A percentile compares a stretch with the other conserved stretches of the same genome.
Conservation (phyloP, 2,797 vertebrate species). For the Enteromius trimaculatus region DNA sequence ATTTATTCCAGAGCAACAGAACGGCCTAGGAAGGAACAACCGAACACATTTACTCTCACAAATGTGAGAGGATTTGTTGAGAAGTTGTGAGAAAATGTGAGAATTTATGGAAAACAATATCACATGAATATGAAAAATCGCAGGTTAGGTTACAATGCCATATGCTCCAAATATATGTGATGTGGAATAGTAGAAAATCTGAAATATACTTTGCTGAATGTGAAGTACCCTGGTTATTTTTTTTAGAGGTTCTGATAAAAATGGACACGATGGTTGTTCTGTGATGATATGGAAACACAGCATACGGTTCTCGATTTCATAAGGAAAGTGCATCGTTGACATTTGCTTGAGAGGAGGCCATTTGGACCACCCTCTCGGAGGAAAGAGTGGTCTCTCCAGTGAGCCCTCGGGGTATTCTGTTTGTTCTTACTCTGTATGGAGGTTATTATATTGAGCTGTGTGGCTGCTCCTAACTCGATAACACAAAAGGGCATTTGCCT, state of each 20-base stretch:
- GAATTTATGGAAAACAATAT: conserved; percentile 28
- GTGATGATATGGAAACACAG: not conserved
- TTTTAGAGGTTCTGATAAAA: not conserved
- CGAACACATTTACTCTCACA: conserved; percentile 22
- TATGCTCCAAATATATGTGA: not conserved
- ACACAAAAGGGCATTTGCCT: conserved; percentile 56
- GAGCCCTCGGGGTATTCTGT: conserved; percentile 46
- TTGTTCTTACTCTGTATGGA: conserved; percentile 49
- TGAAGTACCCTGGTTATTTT: not conserved
- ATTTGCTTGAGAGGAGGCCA: conserved; percentile 37
- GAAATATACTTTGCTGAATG: not conserved
- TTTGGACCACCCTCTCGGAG: conserved; percentile 30
- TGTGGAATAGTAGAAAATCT: not conserved
- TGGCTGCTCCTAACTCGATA: conserved; percentile 51
- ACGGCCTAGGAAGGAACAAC: not conserved
- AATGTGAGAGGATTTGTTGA: conserved; percentile 11
- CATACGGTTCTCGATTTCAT: not conserved
- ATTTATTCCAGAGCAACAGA: not conserved
- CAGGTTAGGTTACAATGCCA: not conserved
- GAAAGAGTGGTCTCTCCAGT: conserved; percentile 30
- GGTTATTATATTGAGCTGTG: conserved; percentile 48
- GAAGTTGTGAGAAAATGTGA: conserved; percentile 35
- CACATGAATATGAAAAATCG: conserved; percentile 26
- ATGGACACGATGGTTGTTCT: not conserved
- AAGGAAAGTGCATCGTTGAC: conserved; percentile 25